These are phyloP conservation scores for Aphidoletes aphidimyza DNA, from an alignment of 2,888 invertebrate species.

Conservation along the genomic window DNA sequence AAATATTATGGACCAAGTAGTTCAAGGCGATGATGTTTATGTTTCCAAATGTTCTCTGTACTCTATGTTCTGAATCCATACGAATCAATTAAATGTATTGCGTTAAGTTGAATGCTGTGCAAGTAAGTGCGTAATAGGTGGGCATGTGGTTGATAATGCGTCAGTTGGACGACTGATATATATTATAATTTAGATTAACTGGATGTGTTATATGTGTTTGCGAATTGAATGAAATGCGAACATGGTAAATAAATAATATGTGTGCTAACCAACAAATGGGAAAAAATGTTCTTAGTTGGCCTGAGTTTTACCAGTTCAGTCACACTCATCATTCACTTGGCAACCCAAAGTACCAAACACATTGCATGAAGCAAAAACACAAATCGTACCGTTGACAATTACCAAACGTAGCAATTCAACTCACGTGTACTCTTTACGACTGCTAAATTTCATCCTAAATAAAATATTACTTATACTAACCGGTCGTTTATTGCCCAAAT, in stretches of 20 bases:
- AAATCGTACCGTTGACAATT: background rate
- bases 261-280: no score
- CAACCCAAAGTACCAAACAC: no score
- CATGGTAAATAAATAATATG: slow-evolving; percentile 13
- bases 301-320: no score
- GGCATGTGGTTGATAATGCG: background rate
- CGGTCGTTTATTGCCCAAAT: background rate
- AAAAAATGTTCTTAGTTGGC: no score
- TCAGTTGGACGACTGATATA: background rate
- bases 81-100: no score
- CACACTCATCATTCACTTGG: no score
- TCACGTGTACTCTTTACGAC: background rate
- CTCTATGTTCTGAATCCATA: no score
- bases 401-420: background rate
- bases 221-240: background rate
- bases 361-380: background rate
- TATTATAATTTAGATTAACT: slow-evolving; percentile 20
- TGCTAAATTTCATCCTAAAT: background rate
- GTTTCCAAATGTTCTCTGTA: no score
- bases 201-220: slow-evolving; percentile 11
- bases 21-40: no score
- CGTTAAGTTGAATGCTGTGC: no score
- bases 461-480: background rate
- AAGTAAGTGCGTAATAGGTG: no score
- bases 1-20: no score